phyloP scores from a whole-genome alignment of 2,113 vertebrate species.

The Acanthisitta chloris region DNA sequence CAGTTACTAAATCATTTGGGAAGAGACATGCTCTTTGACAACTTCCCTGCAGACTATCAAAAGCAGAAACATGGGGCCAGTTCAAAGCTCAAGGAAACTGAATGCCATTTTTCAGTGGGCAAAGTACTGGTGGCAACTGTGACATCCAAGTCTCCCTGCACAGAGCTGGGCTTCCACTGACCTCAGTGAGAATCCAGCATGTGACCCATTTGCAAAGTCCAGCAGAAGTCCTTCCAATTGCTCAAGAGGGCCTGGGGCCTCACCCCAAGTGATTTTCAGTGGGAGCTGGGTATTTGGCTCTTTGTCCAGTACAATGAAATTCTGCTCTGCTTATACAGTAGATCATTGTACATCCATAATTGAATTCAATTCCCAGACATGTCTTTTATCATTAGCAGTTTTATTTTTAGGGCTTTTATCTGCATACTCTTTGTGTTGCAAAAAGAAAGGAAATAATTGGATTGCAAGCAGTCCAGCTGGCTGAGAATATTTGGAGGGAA shows the following conservation, averaged over 20 bases:
- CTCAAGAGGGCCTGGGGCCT: background rate
- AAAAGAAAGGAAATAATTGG: background rate
- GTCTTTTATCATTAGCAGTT: background rate
- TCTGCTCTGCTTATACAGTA: background rate
- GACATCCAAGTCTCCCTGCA: background rate
- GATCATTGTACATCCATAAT: background rate
- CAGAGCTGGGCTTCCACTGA: background rate
- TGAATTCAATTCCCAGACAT: background rate
- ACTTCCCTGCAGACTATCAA: background rate
- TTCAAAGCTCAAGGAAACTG: background rate
- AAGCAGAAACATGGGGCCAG: background rate
- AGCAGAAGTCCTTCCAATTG: background rate
- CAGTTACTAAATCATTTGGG: background rate
- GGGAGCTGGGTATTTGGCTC: background rate
- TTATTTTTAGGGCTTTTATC: slow-evolving; percentile 2
- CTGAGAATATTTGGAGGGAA: background rate
- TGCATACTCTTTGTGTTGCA: background rate
- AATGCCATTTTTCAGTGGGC: background rate
- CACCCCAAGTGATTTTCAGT: background rate
- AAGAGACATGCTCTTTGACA: background rate
- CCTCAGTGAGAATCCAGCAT: accelerated
- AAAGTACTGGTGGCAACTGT: background rate
- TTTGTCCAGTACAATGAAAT: background rate
- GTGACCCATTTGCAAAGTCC: background rate
- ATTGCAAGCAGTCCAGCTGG: background rate